Conservation (phyloP, 2,797 vertebrate species). For the Meriones psammophilus region DNA sequence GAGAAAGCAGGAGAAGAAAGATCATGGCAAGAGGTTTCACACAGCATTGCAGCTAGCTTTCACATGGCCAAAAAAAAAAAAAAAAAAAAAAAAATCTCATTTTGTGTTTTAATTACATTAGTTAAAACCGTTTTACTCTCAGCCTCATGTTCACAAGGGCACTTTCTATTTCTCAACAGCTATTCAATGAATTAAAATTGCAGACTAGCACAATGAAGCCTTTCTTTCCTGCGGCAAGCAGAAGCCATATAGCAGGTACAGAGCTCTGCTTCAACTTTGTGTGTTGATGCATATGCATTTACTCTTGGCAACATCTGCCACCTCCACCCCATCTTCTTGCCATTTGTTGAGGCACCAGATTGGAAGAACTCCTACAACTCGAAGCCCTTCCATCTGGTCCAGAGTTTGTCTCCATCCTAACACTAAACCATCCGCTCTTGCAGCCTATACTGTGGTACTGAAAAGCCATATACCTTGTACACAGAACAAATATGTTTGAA, state of each 20-base stretch:
- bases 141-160: slow-evolving; percentile 72
- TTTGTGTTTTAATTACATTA: slow-evolving; percentile 85
- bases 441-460: slow-evolving; percentile 11
- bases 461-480: slow-evolving; percentile 24
- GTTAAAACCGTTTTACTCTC: slow-evolving; percentile 79
- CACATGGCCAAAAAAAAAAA: slow-evolving; percentile 9
- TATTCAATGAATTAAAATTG: slow-evolving; percentile 75
- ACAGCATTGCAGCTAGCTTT: slow-evolving; percentile 75
- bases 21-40: slow-evolving; percentile 84
- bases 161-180: slow-evolving; percentile 55
- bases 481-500: slow-evolving; percentile 22
- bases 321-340: neutral
- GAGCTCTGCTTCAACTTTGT: slow-evolving; percentile 49
- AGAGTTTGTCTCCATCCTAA: slow-evolving; percentile 57
- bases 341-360: slow-evolving; percentile 37
- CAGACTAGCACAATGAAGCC: slow-evolving; percentile 70
- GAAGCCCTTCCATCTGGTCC: neutral
- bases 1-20: slow-evolving; percentile 84
- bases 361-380: slow-evolving; percentile 61
- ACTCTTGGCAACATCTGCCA: neutral
- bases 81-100: slow-evolving; percentile 70
- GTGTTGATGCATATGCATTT: neutral
- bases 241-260: slow-evolving; percentile 48
- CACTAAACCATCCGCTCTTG: slow-evolving; percentile 52
- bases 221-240: slow-evolving; percentile 67